Conservation (phyloP, 2,113 vertebrate genomes). For the Herpailurus yagouaroundi region DNA sequence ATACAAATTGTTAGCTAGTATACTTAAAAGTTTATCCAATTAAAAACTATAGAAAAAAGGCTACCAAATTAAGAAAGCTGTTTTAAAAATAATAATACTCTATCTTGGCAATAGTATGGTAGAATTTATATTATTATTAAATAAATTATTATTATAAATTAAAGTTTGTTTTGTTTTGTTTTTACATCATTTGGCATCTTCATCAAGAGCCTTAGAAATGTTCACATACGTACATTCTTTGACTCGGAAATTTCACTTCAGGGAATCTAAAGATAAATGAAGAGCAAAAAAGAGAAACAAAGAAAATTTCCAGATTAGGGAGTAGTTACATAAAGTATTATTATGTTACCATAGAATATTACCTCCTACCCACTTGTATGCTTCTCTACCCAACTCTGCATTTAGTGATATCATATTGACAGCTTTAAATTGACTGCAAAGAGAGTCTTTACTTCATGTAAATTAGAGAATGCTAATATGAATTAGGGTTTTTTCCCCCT, state of each 20-base stretch:
- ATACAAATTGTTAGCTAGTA: background rate
- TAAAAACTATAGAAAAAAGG: background rate
- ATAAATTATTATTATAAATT: too few relatives aligned
- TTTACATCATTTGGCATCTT: background rate
- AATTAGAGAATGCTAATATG: background rate
- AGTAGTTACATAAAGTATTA: background rate
- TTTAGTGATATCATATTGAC: background rate
- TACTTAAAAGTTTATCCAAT: background rate
- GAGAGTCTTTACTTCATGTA: background rate
- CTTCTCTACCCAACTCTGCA: background rate
- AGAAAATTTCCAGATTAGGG: background rate
- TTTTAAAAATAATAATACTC: background rate
- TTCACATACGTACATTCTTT: background rate
- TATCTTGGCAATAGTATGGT: background rate
- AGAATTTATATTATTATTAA: too few relatives aligned
- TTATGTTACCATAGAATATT: background rate
- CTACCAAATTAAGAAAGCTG: background rate
- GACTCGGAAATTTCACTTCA: background rate
- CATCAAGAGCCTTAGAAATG: background rate
- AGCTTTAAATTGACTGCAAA: background rate
- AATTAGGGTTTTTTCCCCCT: background rate
- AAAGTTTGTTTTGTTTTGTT: background rate
- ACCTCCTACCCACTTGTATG: background rate
- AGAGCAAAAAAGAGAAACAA: background rate
- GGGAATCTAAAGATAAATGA: background rate